Evolutionary conservation across 1,140 invertebrate species (phyloP).

Genomic region (Musca vetustissima): DNA sequence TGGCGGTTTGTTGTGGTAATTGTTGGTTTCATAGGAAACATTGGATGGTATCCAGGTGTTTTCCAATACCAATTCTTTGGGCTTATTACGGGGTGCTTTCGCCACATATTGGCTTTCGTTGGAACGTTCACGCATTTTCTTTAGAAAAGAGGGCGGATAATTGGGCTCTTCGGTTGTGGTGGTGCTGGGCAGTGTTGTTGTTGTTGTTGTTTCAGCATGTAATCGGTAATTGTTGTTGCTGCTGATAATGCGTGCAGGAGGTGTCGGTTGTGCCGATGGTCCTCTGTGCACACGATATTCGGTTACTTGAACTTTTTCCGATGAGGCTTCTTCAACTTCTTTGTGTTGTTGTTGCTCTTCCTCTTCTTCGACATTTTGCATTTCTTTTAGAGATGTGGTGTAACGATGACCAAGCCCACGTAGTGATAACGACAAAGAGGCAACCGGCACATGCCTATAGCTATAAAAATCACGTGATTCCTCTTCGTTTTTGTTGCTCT

Average conservation of each 20-base stretch:
- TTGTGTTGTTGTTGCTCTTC: too few species aligned
- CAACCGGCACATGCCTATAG: too few species aligned
- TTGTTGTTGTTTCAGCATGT: conserved; percentile 1
- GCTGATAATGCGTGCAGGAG: too few species aligned
- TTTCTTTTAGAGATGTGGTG: not conserved
- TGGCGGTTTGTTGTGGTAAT: not conserved
- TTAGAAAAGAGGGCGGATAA: conserved; percentile 42
- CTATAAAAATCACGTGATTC: too few species aligned
- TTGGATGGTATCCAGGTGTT: conserved; percentile 4
- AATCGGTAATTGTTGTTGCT: conserved; percentile 35
- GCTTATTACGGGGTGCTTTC: not conserved
- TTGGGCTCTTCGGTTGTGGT: conserved; percentile 45
- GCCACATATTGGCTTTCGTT: not conserved
- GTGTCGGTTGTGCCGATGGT: not conserved
- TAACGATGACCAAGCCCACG: too few species aligned
- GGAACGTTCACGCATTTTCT: conserved; percentile 39
- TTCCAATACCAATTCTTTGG: not conserved
- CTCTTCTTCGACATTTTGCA: not conserved
- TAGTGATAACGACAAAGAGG: too few species aligned
- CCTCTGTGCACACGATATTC: not conserved
- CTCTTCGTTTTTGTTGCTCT: too few species aligned
- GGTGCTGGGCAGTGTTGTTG: conserved; percentile 27
- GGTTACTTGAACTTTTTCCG: not conserved
- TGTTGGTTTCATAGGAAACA: not conserved
- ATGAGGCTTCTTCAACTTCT: not conserved